Evolutionary conservation across 2,888 invertebrate species (phyloP).

Genomic region (Graphium colonna): DNA sequence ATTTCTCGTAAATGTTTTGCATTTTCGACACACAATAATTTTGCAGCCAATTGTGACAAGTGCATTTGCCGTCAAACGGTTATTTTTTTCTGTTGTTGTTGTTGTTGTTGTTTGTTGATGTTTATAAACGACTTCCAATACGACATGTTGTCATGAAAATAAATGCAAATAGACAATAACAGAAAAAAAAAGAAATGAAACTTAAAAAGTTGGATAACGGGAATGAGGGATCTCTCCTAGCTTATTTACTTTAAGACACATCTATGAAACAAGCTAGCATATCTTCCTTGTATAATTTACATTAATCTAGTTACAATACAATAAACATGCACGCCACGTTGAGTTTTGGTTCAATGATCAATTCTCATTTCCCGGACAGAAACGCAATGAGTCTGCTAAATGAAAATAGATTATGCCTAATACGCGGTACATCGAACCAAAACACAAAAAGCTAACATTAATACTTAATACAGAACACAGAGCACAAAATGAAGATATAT

Average conservation of each 20-base stretch:
- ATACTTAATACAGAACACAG: conserved; percentile 75
- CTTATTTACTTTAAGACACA: conserved; percentile 63
- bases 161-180: conserved; percentile 40
- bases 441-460: conserved; percentile 78
- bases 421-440: conserved; percentile 69
- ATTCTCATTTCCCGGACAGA: conserved; percentile 40
- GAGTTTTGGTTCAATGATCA: conserved; percentile 76
- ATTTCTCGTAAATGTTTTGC: conserved; percentile 24
- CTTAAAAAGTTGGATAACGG: conserved; percentile 56
- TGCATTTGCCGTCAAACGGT: conserved; percentile 29
- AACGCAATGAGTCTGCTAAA: conserved; percentile 38
- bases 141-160: conserved; percentile 32
- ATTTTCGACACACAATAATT: conserved; percentile 29
- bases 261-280: conserved; percentile 77
- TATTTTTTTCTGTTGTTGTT: not conserved
- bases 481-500: conserved; percentile 76
- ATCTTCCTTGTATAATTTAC: conserved; percentile 59
- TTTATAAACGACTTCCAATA: conserved; percentile 35
- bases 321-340: conserved; percentile 74
- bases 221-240: conserved; percentile 66
- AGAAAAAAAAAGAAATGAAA: conserved; percentile 39
- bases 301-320: conserved; percentile 75
- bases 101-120: conserved; percentile 35
- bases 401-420: conserved; percentile 40
- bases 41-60: conserved; percentile 51